Conservation (phyloP, 2,888 invertebrate genomes). For the Lottia gigantea region DNA sequence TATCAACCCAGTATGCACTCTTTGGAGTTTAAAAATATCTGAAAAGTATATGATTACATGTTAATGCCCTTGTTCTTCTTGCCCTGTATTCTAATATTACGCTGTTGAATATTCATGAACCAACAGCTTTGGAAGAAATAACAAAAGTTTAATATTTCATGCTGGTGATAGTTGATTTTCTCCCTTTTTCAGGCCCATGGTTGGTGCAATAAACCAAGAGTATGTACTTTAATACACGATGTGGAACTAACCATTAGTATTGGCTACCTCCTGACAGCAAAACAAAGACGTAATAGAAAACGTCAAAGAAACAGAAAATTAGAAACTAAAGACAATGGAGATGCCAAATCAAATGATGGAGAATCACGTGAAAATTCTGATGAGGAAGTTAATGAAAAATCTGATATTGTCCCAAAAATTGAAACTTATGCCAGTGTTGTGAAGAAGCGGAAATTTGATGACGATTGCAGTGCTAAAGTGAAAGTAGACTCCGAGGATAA, state of each 20-base stretch:
- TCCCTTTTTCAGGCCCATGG: slow-evolving; percentile 61
- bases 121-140: no score
- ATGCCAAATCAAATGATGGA: slow-evolving; percentile 12
- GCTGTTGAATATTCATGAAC: no score
- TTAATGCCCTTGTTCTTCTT: no score
- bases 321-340: slow-evolving; percentile 20
- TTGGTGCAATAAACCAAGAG: slow-evolving; percentile 62
- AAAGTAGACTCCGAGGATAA: neutral
- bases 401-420: slow-evolving; percentile 2
- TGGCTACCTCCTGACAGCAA: slow-evolving; percentile 44
- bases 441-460: neutral
- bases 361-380: slow-evolving; percentile 16
- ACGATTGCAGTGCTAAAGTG: neutral
- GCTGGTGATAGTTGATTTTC: no score
- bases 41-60: no score
- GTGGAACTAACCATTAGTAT: slow-evolving; percentile 66
- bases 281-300: slow-evolving; percentile 35
- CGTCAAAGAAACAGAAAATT: slow-evolving; percentile 37
- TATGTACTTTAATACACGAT: slow-evolving; percentile 65
- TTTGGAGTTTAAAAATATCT: no score
- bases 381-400: neutral
- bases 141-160: no score
- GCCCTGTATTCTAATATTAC: no score
- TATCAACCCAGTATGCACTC: no score
- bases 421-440: neutral